Conservation (phyloP, 2,113 vertebrate genomes). For the Pipa parva region DNA sequence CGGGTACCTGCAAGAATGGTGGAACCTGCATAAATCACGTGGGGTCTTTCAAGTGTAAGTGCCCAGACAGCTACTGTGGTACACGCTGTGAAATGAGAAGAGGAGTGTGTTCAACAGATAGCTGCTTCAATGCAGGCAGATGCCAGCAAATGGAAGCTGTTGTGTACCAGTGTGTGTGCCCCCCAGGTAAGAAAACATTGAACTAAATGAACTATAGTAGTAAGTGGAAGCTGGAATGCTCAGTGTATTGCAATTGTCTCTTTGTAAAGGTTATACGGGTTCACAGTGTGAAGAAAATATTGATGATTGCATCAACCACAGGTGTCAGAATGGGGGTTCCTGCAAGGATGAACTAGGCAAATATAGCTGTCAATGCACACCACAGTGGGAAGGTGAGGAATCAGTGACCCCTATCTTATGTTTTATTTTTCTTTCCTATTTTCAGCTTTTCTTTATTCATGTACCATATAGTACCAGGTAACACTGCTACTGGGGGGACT, state of each 20-base stretch:
- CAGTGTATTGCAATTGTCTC: neutral
- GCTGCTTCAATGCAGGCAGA: slow-evolving; percentile 49
- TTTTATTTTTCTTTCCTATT: too few relatives aligned
- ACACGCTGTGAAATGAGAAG: slow-evolving; percentile 44
- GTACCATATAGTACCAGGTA: too few relatives aligned
- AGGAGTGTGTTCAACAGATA: slow-evolving; percentile 39
- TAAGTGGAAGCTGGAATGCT: neutral
- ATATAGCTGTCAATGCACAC: slow-evolving; percentile 55
- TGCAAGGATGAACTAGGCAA: slow-evolving; percentile 51
- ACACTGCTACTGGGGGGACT: too few relatives aligned
- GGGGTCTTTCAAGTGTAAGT: slow-evolving; percentile 56
- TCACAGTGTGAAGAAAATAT: slow-evolving; percentile 52
- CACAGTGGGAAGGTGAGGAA: slow-evolving; percentile 54
- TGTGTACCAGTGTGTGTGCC: slow-evolving; percentile 53
- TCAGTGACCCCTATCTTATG: too few relatives aligned
- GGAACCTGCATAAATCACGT: slow-evolving; percentile 50
- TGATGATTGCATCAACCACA: slow-evolving; percentile 51
- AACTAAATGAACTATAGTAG: too few relatives aligned
- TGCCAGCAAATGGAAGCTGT: slow-evolving; percentile 43
- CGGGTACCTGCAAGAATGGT: slow-evolving; percentile 45
- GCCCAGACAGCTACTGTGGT: slow-evolving; percentile 40
- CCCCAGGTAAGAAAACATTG: slow-evolving; percentile 43
- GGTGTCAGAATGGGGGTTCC: slow-evolving; percentile 51
- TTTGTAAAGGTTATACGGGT: slow-evolving; percentile 53
- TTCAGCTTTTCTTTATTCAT: too few relatives aligned